Evolutionary conservation across 2,888 invertebrate genomes (phyloP).

Genomic region (Anorthoa munda): DNA sequence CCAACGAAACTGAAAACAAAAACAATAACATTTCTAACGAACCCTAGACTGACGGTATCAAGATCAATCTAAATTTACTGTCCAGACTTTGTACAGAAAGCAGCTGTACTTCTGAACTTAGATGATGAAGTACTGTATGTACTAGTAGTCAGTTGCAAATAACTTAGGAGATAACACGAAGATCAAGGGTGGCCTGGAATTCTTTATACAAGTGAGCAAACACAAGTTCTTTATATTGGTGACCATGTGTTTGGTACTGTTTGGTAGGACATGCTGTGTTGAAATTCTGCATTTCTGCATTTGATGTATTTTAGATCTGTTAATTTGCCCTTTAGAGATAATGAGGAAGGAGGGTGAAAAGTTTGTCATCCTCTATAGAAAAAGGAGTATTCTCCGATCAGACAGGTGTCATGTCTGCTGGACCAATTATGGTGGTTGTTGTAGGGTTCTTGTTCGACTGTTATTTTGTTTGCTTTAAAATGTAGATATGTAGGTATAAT

Average conservation of each 20-base stretch:
- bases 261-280: slow-evolving; percentile 6
- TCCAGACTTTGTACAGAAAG: slow-evolving; percentile 18
- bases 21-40: background rate
- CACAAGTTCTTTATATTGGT: slow-evolving; percentile 5
- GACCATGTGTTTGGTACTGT: slow-evolving; percentile 14
- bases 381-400: too few species aligned
- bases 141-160: slow-evolving; percentile 1
- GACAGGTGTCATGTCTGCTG: too few species aligned
- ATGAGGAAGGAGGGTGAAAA: too few species aligned
- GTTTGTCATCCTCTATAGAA: too few species aligned
- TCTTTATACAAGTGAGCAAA: slow-evolving; percentile 3
- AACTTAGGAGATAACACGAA: slow-evolving; percentile 31
- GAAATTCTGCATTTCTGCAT: background rate
- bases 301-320: too few species aligned
- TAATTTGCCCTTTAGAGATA: too few species aligned
- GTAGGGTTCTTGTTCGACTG: too few species aligned
- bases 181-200: slow-evolving; percentile 41
- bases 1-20: background rate
- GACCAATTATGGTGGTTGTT: too few species aligned
- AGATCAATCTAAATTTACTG: background rate
- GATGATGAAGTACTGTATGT: slow-evolving; percentile 2
- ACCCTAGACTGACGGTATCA: background rate
- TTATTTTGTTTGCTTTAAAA: too few species aligned
- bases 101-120: background rate
- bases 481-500: too few species aligned